Base-by-base conservation (phyloP, 1,140 invertebrate species). In the Drosophila persimilis region DNA sequence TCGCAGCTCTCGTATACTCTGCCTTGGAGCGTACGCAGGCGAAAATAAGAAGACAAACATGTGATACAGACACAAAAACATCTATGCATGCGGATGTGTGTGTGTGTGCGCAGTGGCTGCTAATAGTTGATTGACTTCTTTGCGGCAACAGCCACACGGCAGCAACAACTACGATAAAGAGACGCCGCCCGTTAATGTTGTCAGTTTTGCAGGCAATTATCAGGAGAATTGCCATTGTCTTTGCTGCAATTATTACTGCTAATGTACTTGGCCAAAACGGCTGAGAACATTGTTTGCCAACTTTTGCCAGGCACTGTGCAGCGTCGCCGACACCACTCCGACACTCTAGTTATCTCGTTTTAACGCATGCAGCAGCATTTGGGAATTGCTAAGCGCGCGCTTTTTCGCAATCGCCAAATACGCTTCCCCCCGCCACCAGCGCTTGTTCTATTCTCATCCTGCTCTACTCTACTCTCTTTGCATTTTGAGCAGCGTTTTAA, bases 21-120 rank as follows among this genome's bases (percentile, higher is more conserved):
- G 35, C 11, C 35, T 39, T 39, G 35, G 35, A 39, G 35, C 35
- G 44, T 65, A 79, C 70, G 60, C 79, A 83, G 69, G 84, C 75
- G 74, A 89, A 90, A 90, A 85, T 88, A 90, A 89, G 89, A 90
- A 78, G 80, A 79, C 76, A 84, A 90, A 90, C 88, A 90, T 90
- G 88, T 90, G 88, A 90, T 90, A 90, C 88, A 90, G 83, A 84
- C 88, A 88, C 85, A 65, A 75, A 72, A 70, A 57, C 64, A 60
- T 46, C 51, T 54, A 45, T 65, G 53, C 62, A 45, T 58, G 43
- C 56, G 55, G 57, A 11, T 53, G 55, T 84, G 39, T 54, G 8
- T 69, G 44, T 45, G 20, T 62, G 47, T 66, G 58, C 9, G 41
- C 54, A 65, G 66, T 73, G 47, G 67, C 80, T 84, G 76, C 81